Percentiles rank a stretch among this genome's conserved stretches.
These are phyloP conservation scores for Nesospiza acunhae DNA, from an alignment of 2,113 vertebrate genomes.

Conservation along the genomic window DNA sequence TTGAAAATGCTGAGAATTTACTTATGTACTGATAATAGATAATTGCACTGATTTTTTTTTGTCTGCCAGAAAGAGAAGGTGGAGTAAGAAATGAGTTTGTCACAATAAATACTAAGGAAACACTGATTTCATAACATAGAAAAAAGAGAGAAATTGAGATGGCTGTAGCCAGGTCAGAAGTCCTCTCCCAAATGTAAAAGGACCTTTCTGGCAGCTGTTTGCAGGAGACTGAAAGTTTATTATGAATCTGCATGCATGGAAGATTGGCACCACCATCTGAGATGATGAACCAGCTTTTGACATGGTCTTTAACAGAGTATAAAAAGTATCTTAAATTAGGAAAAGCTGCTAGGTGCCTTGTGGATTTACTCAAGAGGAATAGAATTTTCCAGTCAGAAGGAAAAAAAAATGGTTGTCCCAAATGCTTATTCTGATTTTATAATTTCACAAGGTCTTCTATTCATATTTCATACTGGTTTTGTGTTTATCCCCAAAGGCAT, in stretches of 20 bases:
- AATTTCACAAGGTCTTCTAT: not conserved
- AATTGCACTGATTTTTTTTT: not conserved
- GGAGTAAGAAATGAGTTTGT: not conserved
- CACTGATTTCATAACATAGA: not conserved
- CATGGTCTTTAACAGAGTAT: not conserved
- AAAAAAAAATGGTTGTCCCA: not conserved
- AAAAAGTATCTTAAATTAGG: not conserved
- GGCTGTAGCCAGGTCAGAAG: not conserved
- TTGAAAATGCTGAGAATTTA: not conserved
- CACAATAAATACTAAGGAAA: not conserved
- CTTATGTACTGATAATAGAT: not conserved
- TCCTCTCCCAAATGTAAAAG: not conserved
- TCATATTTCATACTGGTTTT: not conserved
- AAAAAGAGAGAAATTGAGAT: not conserved
- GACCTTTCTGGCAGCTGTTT: not conserved
- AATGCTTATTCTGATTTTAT: not conserved
- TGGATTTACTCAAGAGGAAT: not conserved
- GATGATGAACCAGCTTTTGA: not conserved
- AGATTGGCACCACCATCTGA: not conserved
- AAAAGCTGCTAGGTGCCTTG: not conserved
- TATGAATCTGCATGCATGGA: not conserved
- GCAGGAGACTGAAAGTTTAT: not conserved
- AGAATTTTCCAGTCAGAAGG: not conserved
- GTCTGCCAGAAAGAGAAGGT: not conserved
- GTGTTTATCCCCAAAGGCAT: slow-evolving; percentile 15